phyloP scores from a whole-genome alignment of 2,888 invertebrate species.

The Rhamnusium bicolor region DNA sequence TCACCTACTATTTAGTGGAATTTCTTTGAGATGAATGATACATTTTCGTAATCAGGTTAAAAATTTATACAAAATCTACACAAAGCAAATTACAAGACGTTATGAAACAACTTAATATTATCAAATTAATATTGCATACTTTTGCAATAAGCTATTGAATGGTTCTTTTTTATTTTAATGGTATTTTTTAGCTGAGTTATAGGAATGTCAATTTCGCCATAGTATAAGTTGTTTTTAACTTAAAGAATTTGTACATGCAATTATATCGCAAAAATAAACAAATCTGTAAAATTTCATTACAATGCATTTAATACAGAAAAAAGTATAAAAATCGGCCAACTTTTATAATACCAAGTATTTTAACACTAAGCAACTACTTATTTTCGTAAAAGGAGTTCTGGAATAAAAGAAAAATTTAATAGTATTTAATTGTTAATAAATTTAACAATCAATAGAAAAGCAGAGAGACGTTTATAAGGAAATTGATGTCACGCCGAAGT shows the following conservation, averaged over 20 bases:
- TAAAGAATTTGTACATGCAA: background rate
- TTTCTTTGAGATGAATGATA: background rate
- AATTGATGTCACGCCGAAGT: too few relatives aligned
- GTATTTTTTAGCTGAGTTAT: background rate
- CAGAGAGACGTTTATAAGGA: too few relatives aligned
- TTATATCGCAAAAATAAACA: background rate
- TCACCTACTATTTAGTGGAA: background rate
- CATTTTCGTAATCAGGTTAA: background rate
- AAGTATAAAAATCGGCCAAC: too few relatives aligned
- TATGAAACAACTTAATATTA: background rate
- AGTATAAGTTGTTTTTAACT: background rate
- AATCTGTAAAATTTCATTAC: background rate
- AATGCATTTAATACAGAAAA: too few relatives aligned
- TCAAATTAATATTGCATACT: background rate
- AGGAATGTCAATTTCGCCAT: background rate
- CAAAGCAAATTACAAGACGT: background rate
- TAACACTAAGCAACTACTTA: too few relatives aligned
- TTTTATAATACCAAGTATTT: too few relatives aligned
- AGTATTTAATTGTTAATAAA: too few relatives aligned
- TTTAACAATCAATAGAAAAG: too few relatives aligned
- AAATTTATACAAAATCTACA: background rate
- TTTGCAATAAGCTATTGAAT: background rate
- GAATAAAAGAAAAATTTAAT: too few relatives aligned
- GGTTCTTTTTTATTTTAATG: background rate
- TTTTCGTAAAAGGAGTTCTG: too few relatives aligned